phyloP scores from a whole-genome alignment of 1,140 invertebrate species.

The Plectrocnemia conspersa region DNA sequence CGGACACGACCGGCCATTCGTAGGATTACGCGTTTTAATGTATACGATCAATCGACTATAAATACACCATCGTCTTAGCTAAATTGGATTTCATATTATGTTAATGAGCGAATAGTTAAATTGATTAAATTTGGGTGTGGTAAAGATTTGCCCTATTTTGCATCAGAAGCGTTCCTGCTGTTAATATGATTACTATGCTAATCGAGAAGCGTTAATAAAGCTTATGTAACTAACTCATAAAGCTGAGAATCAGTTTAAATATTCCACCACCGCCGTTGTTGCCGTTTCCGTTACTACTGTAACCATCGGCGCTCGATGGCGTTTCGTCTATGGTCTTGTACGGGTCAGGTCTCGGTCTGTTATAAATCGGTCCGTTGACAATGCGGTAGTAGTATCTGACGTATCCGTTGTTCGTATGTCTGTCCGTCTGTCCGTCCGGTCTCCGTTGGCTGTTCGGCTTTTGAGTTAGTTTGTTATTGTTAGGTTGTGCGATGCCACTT shows the following conservation, averaged over 20 bases:
- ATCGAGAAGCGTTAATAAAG: constrained; percentile 10
- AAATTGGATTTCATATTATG: too few species aligned
- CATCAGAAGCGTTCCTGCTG: too few species aligned
- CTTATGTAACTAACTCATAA: constrained; percentile 31
- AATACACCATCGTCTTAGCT: too few species aligned
- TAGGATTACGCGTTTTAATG: too few species aligned
- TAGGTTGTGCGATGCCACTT: not conserved
- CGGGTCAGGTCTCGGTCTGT: not conserved
- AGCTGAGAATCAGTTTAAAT: constrained; percentile 21
- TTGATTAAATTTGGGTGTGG: too few species aligned
- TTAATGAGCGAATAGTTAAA: too few species aligned
- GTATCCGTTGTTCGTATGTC: constrained; percentile 3
- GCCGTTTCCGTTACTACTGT: not conserved
- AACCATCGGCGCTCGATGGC: constrained; percentile 16
- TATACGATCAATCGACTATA: too few species aligned
- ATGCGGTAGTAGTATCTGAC: constrained; percentile 21
- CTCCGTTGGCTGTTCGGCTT: not conserved
- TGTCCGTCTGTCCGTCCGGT: constrained; percentile 18
- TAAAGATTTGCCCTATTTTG: too few species aligned
- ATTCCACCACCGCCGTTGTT: constrained; percentile 13
- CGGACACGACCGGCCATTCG: too few species aligned
- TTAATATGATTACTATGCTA: too few species aligned
- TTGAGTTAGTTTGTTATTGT: constrained; percentile 2
- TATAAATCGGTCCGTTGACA: constrained; percentile 28
- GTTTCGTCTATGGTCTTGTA: constrained; percentile 25